A percentile compares a stretch with the other conserved stretches of the same genome.
Evolutionary conservation across 2,888 invertebrate species (phyloP).

Genomic region (Agapostemon virescens): DNA sequence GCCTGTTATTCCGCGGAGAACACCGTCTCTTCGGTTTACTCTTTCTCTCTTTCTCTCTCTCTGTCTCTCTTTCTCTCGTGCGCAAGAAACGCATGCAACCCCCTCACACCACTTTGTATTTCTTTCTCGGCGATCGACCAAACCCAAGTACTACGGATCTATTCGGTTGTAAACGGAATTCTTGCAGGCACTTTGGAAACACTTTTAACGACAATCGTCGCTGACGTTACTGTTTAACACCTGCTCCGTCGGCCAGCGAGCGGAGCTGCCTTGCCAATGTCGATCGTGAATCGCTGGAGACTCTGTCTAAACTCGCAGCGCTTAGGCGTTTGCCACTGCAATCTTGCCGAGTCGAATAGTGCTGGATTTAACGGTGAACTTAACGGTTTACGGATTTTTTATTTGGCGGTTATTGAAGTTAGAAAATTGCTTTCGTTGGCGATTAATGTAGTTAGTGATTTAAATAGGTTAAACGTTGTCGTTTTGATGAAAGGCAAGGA

Average conservation of each 20-base stretch:
- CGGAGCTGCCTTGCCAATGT: background rate
- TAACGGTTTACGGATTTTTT: no score
- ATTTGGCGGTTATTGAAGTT: no score
- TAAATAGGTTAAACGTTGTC: no score
- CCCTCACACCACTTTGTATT: no score
- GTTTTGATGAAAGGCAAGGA: no score
- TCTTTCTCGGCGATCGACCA: slow-evolving; percentile 26
- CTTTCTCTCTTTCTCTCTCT: background rate
- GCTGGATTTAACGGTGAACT: no score
- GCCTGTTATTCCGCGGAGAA: slow-evolving; percentile 22
- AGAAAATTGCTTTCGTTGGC: no score
- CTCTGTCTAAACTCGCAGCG: no score
- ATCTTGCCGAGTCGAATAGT: background rate
- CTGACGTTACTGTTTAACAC: background rate
- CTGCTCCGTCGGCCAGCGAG: background rate
- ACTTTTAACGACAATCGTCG: slow-evolving; percentile 2
- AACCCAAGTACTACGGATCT: background rate
- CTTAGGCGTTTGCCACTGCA: background rate
- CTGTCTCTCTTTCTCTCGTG: background rate
- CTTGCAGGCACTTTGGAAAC: slow-evolving; percentile 6
- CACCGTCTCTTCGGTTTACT: background rate
- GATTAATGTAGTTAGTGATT: no score
- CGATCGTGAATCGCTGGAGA: background rate
- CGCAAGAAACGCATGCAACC: no score
- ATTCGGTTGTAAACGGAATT: slow-evolving; percentile 18